Base-by-base conservation (phyloP, 2,888 invertebrate genomes). In the Aproaerema taeniolella region DNA sequence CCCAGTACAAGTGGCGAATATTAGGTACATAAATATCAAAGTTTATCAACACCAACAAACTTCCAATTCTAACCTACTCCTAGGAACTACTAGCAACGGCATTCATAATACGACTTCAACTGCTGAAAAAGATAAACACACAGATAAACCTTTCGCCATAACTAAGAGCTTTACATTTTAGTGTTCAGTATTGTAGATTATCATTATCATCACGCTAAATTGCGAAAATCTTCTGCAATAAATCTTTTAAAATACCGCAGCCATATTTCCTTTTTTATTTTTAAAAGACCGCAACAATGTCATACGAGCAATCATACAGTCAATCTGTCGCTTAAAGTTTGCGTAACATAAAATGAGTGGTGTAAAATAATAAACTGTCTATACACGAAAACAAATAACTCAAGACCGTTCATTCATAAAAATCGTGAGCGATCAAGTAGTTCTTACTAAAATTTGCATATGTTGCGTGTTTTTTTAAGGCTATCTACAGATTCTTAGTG, bases 201-300 rank as follows among this genome's bases (percentile, higher is more conserved):
- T 35, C 35, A 31, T 41, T 26, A 39, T n/a, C n/a, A n/a, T n/a
- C n/a, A n/a, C 24, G 5, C 13, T 31, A 14, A 8, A 12, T 38
- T 42, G 38, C 38, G 34, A 28, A 42, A 30, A 11, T 38, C 31
- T 25, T 26, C 10, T 12, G 39, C 17, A 43, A 39, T 43, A 42
- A 43, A 39, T 43, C 42, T 41, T 17, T 5, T 8, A 25, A 38
- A 41, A 30, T 17, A 28, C 29, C 33, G 20, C 20, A 4, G 20
- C 20, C 20, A 7, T 7, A 7, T 20, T 7, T 4, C 20, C 20
- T 4, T 10, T 13, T 25, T 12, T 16, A 25, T 13, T 13, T 32
- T 37, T 36, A 28, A 20, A 9, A 14, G 15, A 15, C 26, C 26
- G 26, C 15, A 35, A 35, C 31, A 34, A 25, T 35, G 35, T 31